Percentiles rank a stretch among this genome's conserved stretches.
These are phyloP conservation scores for Manis crassicaudata DNA, from an alignment of 2,797 vertebrate species.

Conservation along the genomic window DNA sequence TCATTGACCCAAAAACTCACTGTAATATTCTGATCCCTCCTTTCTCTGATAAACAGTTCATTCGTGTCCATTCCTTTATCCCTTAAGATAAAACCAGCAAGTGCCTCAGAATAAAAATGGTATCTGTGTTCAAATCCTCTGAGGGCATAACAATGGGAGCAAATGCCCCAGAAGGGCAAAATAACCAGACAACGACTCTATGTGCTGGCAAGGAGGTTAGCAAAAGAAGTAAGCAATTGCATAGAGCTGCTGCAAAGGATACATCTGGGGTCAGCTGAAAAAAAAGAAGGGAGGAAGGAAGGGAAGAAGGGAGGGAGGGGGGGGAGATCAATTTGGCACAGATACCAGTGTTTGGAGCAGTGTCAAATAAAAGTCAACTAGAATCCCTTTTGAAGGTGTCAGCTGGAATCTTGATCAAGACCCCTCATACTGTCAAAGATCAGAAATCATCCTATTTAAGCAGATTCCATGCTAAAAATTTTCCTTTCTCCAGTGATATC, in stretches of 20 bases:
- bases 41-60: constrained; percentile 14
- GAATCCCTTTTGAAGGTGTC: constrained; percentile 79
- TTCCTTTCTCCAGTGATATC: constrained; percentile 83
- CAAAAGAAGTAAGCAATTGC: constrained; percentile 49
- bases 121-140: not conserved
- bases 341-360: not conserved
- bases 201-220: not conserved
- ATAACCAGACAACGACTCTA: not conserved
- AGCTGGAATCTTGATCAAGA: constrained; percentile 75
- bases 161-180: not conserved
- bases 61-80: not conserved
- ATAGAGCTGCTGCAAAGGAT: constrained; percentile 73
- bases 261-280: constrained; percentile 72
- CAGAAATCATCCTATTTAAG: constrained; percentile 84
- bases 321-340: constrained; percentile 57
- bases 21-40: constrained; percentile 53
- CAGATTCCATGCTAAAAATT: constrained; percentile 82
- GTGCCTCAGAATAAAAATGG: constrained; percentile 67
- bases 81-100: constrained; percentile 67
- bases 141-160: not conserved
- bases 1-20: constrained; percentile 52
- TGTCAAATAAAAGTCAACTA: constrained; percentile 68
- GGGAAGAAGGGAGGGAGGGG: not conserved
- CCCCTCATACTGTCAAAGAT: constrained; percentile 79
- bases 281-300: not conserved